A percentile compares a stretch with the other conserved stretches of the same genome.
Evolutionary conservation across 2,888 invertebrate genomes (phyloP).

Genomic region (Synanthedon formicaeformis): DNA sequence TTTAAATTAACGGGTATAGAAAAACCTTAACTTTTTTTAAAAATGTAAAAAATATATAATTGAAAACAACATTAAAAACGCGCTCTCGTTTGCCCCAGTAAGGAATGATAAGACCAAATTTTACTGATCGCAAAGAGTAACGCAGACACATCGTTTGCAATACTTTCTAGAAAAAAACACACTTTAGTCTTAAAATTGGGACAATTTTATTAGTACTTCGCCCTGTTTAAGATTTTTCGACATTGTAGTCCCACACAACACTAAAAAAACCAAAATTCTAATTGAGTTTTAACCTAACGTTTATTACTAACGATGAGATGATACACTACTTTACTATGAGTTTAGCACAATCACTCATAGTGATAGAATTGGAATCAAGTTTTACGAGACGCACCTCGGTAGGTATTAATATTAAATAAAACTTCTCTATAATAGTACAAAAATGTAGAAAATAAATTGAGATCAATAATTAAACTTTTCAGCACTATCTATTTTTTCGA

Average conservation of each 20-base stretch:
- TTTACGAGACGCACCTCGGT: background rate
- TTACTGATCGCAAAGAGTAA: conserved; percentile 64
- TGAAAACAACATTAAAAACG: conserved; percentile 23
- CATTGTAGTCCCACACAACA: conserved; percentile 24
- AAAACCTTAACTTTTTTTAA: conserved; percentile 8
- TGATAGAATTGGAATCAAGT: conserved; percentile 34
- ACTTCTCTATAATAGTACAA: no score
- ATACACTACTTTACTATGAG: conserved; percentile 63
- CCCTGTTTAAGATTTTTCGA: background rate
- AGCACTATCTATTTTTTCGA: no score
- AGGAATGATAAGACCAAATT: conserved; percentile 76
- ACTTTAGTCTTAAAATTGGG: conserved; percentile 28
- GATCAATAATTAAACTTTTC: no score
- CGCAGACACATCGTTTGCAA: conserved; percentile 14
- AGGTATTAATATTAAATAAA: no score
- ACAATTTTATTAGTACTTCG: background rate
- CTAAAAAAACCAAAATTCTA: conserved; percentile 22
- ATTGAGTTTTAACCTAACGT: conserved; percentile 35
- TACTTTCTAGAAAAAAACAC: conserved; percentile 22
- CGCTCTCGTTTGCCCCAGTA: conserved; percentile 56
- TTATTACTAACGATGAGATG: conserved; percentile 37
- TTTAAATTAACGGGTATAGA: background rate
- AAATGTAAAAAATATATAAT: conserved; percentile 27
- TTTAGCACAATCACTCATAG: conserved; percentile 71
- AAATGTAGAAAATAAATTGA: no score